phyloP scores from a whole-genome alignment of 2,888 invertebrate species.

The Kuschelorhynchus macadamiae region DNA sequence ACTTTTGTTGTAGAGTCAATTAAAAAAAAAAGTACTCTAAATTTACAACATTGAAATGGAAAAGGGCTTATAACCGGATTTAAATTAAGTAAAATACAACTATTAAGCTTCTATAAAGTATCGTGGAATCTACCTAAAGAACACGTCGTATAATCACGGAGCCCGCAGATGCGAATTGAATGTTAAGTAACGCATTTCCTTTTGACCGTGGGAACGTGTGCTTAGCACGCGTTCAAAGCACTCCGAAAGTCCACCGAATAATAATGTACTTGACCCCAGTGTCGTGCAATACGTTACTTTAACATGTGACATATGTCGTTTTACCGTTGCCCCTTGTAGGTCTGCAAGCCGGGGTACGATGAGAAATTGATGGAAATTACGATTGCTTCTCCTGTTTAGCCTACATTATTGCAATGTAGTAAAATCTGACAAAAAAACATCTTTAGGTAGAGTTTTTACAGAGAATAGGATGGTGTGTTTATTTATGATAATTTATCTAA shows the following conservation, averaged over 20 bases:
- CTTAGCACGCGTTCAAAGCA: slow-evolving; percentile 26
- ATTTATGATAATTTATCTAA: too few relatives aligned
- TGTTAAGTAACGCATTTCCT: slow-evolving; percentile 25
- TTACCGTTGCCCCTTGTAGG: background rate
- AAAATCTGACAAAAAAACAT: too few relatives aligned
- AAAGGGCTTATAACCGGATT: too few relatives aligned
- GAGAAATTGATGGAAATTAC: background rate
- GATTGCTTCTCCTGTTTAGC: background rate
- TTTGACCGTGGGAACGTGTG: slow-evolving; percentile 28
- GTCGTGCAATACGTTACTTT: slow-evolving; percentile 4
- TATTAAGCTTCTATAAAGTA: too few relatives aligned
- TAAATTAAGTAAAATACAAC: too few relatives aligned
- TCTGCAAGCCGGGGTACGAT: background rate
- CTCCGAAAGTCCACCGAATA: slow-evolving; percentile 27
- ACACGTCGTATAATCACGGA: background rate
- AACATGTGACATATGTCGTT: slow-evolving; percentile 4
- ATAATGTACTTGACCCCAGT: slow-evolving; percentile 37
- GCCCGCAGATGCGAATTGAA: slow-evolving; percentile 19
- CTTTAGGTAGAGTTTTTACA: too few relatives aligned
- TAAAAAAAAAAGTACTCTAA: too few relatives aligned
- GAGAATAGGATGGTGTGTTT: too few relatives aligned
- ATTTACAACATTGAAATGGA: too few relatives aligned
- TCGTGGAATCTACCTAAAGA: too few relatives aligned
- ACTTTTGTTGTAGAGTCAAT: too few relatives aligned
- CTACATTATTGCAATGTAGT: too few relatives aligned